Evolutionary conservation across 2,113 vertebrate species (phyloP).

Genomic region (Paratilapia polleni): DNA sequence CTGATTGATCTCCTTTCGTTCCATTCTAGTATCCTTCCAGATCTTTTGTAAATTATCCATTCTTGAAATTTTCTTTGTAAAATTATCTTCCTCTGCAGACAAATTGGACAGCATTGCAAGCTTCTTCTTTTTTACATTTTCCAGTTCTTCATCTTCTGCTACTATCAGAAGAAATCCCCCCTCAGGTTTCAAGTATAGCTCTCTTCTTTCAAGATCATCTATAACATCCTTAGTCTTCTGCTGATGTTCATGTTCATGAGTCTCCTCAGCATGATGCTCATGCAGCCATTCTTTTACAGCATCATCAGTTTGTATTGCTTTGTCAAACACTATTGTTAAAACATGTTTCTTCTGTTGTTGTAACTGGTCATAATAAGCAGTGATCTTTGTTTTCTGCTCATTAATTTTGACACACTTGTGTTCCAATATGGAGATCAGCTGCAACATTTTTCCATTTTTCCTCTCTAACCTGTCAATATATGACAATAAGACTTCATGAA

Average conservation of each 20-base stretch:
- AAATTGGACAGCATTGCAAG: not conserved
- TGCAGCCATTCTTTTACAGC: not conserved
- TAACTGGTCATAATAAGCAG: not conserved
- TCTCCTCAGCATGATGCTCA: not conserved
- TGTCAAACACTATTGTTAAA: not conserved
- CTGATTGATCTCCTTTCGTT: constrained; percentile 50
- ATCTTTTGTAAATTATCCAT: constrained; percentile 24
- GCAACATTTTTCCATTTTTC: not conserved
- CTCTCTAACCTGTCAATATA: not conserved
- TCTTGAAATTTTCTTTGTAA: not conserved
- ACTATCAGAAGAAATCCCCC: not conserved
- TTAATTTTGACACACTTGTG: not conserved
- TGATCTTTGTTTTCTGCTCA: not conserved
- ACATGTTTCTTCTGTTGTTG: not conserved
- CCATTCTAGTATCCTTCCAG: constrained; percentile 53
- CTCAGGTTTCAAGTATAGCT: not conserved
- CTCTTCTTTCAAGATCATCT: not conserved
- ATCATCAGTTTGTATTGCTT: constrained; percentile 28
- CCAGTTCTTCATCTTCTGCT: not conserved
- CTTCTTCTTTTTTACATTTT: not conserved
- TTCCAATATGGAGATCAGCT: not conserved
- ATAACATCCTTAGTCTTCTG: not conserved
- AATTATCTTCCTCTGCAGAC: not conserved
- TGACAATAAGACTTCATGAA: not conserved
- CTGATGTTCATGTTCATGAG: not conserved